Evolutionary conservation across 2,797 vertebrate species (phyloP).

Genomic region (Myripristis murdjan): DNA sequence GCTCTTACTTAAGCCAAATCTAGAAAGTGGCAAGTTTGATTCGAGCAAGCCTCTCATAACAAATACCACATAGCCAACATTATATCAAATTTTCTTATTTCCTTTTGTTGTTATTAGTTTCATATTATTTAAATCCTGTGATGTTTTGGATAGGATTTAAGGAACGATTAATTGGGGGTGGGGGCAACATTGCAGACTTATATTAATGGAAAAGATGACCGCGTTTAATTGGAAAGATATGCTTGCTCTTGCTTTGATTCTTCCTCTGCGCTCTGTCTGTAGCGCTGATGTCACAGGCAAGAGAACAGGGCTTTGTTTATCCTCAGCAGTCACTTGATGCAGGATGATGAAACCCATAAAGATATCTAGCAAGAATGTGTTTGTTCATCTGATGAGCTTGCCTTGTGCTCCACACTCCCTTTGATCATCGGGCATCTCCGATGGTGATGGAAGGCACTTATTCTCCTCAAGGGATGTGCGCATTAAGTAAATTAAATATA

Average conservation of each 20-base stretch:
- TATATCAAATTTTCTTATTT: slow-evolving; percentile 34
- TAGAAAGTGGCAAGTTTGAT: slow-evolving; percentile 56
- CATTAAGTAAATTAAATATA: slow-evolving; percentile 71
- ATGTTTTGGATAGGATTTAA: slow-evolving; percentile 38
- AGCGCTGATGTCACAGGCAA: slow-evolving; percentile 72
- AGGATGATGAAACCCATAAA: slow-evolving; percentile 87
- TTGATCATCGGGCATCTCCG: slow-evolving; percentile 72
- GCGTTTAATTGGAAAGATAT: slow-evolving; percentile 58
- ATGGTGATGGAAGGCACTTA: slow-evolving; percentile 67
- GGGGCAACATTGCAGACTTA: slow-evolving; percentile 36
- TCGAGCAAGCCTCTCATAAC: slow-evolving; percentile 29
- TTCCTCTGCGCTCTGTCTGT: slow-evolving; percentile 34
- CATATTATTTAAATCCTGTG: slow-evolving; percentile 16
- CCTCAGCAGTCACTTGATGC: slow-evolving; percentile 81
- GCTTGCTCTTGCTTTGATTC: slow-evolving; percentile 51
- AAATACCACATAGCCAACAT: slow-evolving; percentile 49
- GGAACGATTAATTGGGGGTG: slow-evolving; percentile 42
- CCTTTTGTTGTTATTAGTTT: slow-evolving; percentile 33
- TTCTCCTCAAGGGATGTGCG: slow-evolving; percentile 60
- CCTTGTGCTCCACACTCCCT: slow-evolving; percentile 72
- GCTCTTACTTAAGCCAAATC: slow-evolving; percentile 63
- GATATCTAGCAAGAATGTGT: slow-evolving; percentile 84
- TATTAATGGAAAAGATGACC: slow-evolving; percentile 41
- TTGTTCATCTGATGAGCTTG: slow-evolving; percentile 79
- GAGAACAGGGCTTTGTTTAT: slow-evolving; percentile 80